Conservation (phyloP, 2,113 vertebrate genomes). For the Tachuris rubrigastra region DNA sequence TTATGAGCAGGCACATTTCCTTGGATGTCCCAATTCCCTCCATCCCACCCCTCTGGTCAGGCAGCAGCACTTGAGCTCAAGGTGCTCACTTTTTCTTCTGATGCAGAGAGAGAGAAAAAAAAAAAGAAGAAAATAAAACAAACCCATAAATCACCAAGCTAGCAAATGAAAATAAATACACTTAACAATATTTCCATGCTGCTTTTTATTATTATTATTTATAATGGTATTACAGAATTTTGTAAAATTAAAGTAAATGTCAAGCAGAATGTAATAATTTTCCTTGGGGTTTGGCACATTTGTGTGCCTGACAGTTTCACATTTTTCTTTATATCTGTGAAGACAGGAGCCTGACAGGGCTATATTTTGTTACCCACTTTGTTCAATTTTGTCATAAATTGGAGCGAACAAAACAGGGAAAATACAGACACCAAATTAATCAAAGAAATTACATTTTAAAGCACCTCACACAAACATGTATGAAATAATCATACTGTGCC, state of each 20-base stretch:
- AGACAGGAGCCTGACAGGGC: constrained; percentile 70
- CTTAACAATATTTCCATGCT: constrained; percentile 60
- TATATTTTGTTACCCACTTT: constrained; percentile 74
- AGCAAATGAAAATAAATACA: constrained; percentile 69
- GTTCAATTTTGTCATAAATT: constrained; percentile 72
- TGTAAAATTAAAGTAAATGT: constrained; percentile 71
- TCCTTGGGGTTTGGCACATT: constrained; percentile 67
- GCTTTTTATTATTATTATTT: constrained; percentile 73
- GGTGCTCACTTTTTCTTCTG: neutral
- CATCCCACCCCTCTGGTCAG: neutral
- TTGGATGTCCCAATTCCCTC: neutral
- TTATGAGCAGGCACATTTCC: neutral
- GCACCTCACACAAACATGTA: constrained; percentile 24
- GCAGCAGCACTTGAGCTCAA: neutral
- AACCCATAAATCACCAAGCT: constrained; percentile 49
- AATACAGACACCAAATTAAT: constrained; percentile 72
- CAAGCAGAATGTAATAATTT: constrained; percentile 63
- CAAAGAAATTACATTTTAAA: constrained; percentile 66
- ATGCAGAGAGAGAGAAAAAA: neutral
- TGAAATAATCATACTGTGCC: neutral
- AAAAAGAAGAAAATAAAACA: constrained; percentile 14
- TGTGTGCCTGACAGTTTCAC: constrained; percentile 71
- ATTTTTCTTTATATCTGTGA: constrained; percentile 77
- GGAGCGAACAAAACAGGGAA: constrained; percentile 50
- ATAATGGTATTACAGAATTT: constrained; percentile 68